These are phyloP conservation scores for Polyploca ridens DNA, from an alignment of 2,888 invertebrate species.

Conservation along the genomic window DNA sequence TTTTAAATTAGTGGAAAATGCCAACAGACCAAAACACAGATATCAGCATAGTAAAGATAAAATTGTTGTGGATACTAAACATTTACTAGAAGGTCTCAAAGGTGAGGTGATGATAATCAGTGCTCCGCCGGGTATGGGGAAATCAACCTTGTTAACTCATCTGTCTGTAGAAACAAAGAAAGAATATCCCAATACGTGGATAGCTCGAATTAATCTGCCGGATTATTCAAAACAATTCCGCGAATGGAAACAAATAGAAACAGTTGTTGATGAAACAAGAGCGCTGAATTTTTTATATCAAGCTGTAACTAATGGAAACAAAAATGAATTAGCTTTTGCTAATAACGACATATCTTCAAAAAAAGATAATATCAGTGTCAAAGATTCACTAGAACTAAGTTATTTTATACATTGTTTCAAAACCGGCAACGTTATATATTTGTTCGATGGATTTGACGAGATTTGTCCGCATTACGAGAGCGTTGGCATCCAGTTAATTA, in stretches of 20 bases:
- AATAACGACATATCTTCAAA: background rate
- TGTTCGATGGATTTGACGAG: slow-evolving; percentile 37
- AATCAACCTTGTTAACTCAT: slow-evolving; percentile 33
- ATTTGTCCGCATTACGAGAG: slow-evolving; percentile 30
- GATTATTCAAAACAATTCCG: slow-evolving; percentile 20
- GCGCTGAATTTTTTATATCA: background rate
- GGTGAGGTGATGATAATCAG: background rate
- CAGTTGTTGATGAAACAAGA: background rate
- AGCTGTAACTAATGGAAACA: background rate
- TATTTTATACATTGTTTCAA: slow-evolving; percentile 27
- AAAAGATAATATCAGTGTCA: background rate
- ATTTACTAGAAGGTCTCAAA: background rate
- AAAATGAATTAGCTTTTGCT: background rate
- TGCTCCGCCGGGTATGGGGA: slow-evolving; percentile 33
- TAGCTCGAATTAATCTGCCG: slow-evolving; percentile 24
- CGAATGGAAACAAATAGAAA: slow-evolving; percentile 17
- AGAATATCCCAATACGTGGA: slow-evolving; percentile 23
- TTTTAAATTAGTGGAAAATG: no score
- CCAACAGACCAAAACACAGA: no score
- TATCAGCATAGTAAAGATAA: no score
- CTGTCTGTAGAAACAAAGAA: slow-evolving; percentile 28
- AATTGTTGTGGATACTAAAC: background rate
- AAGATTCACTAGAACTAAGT: slow-evolving; percentile 15
- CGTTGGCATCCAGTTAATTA: slow-evolving; percentile 29
- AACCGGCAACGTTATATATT: slow-evolving; percentile 23